Conservation (phyloP, 1,140 invertebrate genomes). For the Holcopasites calliopsidis region DNA sequence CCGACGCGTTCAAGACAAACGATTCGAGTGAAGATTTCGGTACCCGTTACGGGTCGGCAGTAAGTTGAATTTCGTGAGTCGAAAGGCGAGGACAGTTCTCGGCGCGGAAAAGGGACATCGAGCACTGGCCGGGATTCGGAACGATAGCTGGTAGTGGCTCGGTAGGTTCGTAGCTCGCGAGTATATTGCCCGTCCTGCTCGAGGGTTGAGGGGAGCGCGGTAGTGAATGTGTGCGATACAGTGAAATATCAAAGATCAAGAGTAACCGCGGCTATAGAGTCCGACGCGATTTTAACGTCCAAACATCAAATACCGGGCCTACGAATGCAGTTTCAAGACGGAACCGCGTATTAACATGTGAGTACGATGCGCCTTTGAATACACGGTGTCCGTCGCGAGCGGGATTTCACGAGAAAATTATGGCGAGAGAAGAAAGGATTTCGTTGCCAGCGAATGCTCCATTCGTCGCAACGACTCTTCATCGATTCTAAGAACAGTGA, state of each 20-base stretch:
- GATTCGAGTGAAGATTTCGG: not conserved
- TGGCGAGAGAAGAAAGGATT: constrained; percentile 43
- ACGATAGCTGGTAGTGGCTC: constrained; percentile 23
- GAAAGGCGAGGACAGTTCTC: constrained; percentile 25
- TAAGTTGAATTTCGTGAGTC: not conserved
- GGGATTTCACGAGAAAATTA: constrained; percentile 19
- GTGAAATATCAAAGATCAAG: constrained; percentile 42
- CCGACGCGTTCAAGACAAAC: not conserved
- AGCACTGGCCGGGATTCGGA: constrained; percentile 29
- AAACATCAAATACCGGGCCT: constrained; percentile 41
- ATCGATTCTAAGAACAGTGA: constrained; percentile 29
- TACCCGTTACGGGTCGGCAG: not conserved
- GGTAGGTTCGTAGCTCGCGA: constrained; percentile 27
- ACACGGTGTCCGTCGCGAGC: constrained; percentile 1
- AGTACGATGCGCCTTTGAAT: constrained; percentile 44
- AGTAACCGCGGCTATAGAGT: constrained; percentile 16
- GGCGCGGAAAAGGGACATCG: constrained; percentile 38
- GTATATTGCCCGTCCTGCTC: constrained; percentile 18
- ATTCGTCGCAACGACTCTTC: constrained; percentile 4
- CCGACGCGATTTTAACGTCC: constrained; percentile 26
- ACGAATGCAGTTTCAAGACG: constrained; percentile 58
- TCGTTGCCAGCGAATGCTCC: constrained; percentile 30
- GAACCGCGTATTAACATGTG: constrained; percentile 62
- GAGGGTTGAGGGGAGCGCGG: not conserved
- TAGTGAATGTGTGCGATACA: constrained; percentile 41